Evolutionary conservation across 2,113 vertebrate species (phyloP), one percentile per base, ranked within the genome.

Genomic region (Xiphias gladius): DNA sequence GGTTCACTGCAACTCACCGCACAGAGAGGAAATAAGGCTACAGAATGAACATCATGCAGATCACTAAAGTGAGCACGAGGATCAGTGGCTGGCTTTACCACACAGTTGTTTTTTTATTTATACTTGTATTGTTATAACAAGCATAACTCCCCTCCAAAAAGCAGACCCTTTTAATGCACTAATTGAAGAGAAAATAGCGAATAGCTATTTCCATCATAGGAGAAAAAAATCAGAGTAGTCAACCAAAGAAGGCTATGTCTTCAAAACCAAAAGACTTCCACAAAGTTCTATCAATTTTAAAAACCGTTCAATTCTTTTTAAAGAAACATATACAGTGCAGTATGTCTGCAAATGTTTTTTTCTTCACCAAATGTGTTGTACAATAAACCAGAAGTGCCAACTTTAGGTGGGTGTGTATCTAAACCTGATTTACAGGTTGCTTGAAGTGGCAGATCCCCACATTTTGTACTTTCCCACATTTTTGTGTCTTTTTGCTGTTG

Each of bases 31-130:
- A 70, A 28, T 78, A 85, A 84, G 64, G 64, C 74, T 24, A 46
- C 37, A 58, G 72, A 84, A 63, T 61, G 46, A 84, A 67, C 24
- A 64, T 65, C 17, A 20, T 70, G 20, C 46, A 68, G 72, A 80
- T 82, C 48, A 76, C 79, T 79, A 48, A 80, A 81, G n/a, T 22
- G 39, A 75, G 54, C 73, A 71, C 13, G 41, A 55, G 54, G 66
- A 76, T 69, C 41, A 59, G 43, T 77, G 43, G 32, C 57, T 46
- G 68, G 35, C 24, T 59, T 62, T 20, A 55, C 55, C 26, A n/a
- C 28, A 57, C 8, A 52, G 39, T 17, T 0, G 8, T 19, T 28
- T 43, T 39, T 46, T 46, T 22, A 43, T 46, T 46, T 17, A 0
- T 11, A 13, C 0, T 50, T 80, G 14, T 54, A 43, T 20, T 46